These are phyloP conservation scores for Pachypsylla venusta DNA, from an alignment of 1,140 invertebrate species.

Conservation along the genomic window DNA sequence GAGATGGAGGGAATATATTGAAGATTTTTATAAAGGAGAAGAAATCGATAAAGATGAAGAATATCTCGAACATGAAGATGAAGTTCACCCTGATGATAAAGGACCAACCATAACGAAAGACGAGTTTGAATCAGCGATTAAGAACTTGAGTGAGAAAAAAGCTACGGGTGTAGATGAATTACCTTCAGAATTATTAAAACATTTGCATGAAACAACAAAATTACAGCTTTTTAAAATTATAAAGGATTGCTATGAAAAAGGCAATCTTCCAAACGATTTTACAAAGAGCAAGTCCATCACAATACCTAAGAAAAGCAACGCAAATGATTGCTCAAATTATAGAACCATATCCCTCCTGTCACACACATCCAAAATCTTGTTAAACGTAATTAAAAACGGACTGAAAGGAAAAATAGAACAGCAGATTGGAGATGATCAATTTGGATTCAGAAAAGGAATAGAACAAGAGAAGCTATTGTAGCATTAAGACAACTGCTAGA, in stretches of 20 bases:
- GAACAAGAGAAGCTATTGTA: conserved; percentile 6
- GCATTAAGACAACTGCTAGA: background rate
- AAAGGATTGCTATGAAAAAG: background rate
- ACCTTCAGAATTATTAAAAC: background rate
- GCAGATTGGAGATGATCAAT: conserved; percentile 8
- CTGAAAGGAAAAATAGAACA: conserved; percentile 1
- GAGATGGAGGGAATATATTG: background rate
- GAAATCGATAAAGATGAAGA: conserved; percentile 1
- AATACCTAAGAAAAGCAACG: conserved; percentile 9
- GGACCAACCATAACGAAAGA: background rate
- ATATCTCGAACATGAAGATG: conserved; percentile 6
- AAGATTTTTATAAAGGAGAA: conserved; percentile 2
- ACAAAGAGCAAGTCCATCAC: background rate
- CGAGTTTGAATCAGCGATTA: background rate
- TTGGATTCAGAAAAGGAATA: conserved; percentile 8
- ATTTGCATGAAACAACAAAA: background rate
- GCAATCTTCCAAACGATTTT: conserved; percentile 7
- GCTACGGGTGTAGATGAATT: background rate
- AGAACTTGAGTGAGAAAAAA: background rate
- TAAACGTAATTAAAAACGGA: too few relatives aligned
- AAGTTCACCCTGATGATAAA: background rate
- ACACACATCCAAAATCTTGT: conserved; percentile 5
- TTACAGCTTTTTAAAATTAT: background rate
- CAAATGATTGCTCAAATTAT: conserved; percentile 3
- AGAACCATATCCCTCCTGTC: conserved; percentile 10